Evolutionary conservation across 2,797 vertebrate species (phyloP), one percentile per base, ranked within the genome.

Genomic region (Dromococcyx pavoninus): DNA sequence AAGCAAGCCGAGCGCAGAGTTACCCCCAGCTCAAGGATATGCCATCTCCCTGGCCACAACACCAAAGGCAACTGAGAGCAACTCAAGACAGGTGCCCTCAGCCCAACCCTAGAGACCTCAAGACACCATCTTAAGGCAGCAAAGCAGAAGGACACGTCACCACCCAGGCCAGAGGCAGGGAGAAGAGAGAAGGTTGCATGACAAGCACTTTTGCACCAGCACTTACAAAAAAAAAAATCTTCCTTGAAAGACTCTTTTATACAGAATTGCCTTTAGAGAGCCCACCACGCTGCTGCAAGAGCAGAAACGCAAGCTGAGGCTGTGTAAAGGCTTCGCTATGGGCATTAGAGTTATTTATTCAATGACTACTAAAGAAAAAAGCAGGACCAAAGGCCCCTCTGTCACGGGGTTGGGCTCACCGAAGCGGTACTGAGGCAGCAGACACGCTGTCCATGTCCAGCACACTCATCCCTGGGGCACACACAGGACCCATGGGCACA

Each of bases 341-440:
- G 91, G 80, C 88, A 82, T 94, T 95, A 88, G 69, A 81, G 62
- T 83, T 95, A 95, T 94, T 96, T 97, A 96, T 96, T 94, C 67
- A 96, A 82, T 44, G 89, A 94, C 94, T 95, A 90, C 92, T 93
- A 73, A 84, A 85, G 89, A 91, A 58, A n/a, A n/a, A 57, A 92
- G 57, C 71, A 90, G 91, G 94, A 96, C 95, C 91, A 96, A 93
- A 93, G 74, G 60, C 86, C 82, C 81, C 53, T 70, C 27, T 60
- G 37, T 54, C 13, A 8, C 0, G 4, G 81, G 66, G 37, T 76
- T 23, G 2, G 56, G 74, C 77, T 71, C 91, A 71, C 19, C 2
- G 1, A 66, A 60, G 58, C 3, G 1, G 30, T 53, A 54, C 21
- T 51, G 51, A 75, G 88, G 56, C 70, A 76, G 79, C 64, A 66